Percentiles rank a stretch among this genome's conserved stretches.
phyloP scores from a whole-genome alignment of 2,113 vertebrate genomes.

The Hippolais icterina region DNA sequence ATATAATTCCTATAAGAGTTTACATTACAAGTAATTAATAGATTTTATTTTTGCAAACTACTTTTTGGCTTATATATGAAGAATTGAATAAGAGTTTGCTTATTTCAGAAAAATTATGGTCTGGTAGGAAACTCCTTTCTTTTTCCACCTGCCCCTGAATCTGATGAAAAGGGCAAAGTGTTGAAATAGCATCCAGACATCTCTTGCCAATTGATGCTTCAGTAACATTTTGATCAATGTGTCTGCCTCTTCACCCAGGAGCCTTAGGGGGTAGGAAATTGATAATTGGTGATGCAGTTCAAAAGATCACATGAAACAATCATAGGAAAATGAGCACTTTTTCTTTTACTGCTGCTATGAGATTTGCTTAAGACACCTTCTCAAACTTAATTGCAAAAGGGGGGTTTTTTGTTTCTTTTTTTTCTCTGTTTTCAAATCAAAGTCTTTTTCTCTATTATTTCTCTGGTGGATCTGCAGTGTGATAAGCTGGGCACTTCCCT shows the following conservation, averaged over 20 bases:
- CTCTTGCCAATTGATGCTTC: slow-evolving; percentile 32
- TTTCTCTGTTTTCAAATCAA: neutral
- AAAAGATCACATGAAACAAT: neutral
- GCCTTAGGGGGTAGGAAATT: slow-evolving; percentile 14
- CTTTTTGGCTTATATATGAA: neutral
- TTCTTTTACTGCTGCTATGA: neutral
- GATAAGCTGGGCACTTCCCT: neutral
- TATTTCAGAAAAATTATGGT: neutral
- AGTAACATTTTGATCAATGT: slow-evolving; percentile 55
- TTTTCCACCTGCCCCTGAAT: neutral
- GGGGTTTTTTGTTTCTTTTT: neutral
- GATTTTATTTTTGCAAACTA: neutral
- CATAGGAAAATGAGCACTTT: neutral
- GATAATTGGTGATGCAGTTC: slow-evolving; percentile 34
- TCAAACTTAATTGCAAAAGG: neutral
- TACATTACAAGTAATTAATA: neutral
- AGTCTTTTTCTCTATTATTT: neutral
- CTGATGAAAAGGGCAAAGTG: neutral
- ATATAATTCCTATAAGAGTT: neutral
- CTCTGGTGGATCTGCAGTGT: neutral
- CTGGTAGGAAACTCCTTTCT: neutral
- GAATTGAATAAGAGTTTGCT: neutral
- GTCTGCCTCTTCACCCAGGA: slow-evolving; percentile 40
- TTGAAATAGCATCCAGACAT: slow-evolving; percentile 29
- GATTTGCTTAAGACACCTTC: neutral